phyloP scores from a whole-genome alignment of 2,113 vertebrate genomes.

The Oryctolagus cuniculus region DNA sequence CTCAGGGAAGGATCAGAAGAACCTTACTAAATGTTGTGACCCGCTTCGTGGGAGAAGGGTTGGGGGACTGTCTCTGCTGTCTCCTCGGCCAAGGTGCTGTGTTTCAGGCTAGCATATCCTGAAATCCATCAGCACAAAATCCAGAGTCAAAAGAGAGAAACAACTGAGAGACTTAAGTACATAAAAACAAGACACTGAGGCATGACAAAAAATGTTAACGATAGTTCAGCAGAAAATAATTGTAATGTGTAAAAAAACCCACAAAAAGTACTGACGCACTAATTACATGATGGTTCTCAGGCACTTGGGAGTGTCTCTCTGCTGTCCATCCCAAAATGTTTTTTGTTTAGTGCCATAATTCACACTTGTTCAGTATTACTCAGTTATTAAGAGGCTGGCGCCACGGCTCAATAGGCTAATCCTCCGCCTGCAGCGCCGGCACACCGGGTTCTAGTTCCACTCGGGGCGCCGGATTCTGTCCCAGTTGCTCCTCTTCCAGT shows the following conservation, averaged over 20 bases:
- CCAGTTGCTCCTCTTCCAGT: too few species aligned
- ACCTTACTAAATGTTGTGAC: not conserved
- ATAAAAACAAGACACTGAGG: slow-evolving; percentile 11
- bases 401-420: too few species aligned
- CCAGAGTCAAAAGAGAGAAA: not conserved
- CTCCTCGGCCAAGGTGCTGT: not conserved
- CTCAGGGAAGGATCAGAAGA: not conserved
- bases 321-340: not conserved
- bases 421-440: too few species aligned
- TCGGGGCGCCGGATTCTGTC: too few species aligned
- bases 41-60: not conserved
- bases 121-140: not conserved
- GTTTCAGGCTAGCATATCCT: not conserved
- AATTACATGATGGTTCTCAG: slow-evolving; percentile 35
- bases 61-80: not conserved
- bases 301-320: not conserved
- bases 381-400: too few species aligned
- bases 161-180: not conserved
- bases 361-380: slow-evolving; percentile 36
- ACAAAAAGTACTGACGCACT: slow-evolving; percentile 25
- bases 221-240: slow-evolving; percentile 35
- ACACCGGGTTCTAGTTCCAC: too few species aligned
- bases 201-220: slow-evolving; percentile 25
- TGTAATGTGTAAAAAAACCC: not conserved
- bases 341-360: not conserved